A percentile compares a stretch with the other conserved stretches of the same genome.
phyloP scores from a whole-genome alignment of 2,888 invertebrate genomes.

The Gibbula magus region DNA sequence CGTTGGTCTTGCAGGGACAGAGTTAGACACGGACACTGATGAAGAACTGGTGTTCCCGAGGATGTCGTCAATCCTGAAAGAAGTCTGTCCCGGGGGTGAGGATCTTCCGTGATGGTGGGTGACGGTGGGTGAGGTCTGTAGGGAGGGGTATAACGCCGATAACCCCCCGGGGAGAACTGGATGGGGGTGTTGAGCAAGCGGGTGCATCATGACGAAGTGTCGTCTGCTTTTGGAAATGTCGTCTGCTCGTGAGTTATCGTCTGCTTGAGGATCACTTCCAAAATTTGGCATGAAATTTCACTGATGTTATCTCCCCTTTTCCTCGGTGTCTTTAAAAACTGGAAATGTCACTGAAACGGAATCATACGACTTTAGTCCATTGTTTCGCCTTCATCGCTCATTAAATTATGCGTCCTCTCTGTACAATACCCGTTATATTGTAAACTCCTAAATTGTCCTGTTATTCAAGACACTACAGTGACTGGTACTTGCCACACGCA shows the following conservation, averaged over 20 bases:
- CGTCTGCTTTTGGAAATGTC: neutral
- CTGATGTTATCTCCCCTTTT: neutral
- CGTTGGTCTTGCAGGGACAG: constrained; percentile 49
- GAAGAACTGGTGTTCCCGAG: constrained; percentile 45
- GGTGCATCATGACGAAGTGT: constrained; percentile 38
- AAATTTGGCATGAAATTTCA: neutral
- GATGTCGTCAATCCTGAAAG: constrained; percentile 60
- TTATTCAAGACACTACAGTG: constrained; percentile 5
- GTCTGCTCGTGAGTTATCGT: too few species aligned
- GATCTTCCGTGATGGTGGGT: constrained; percentile 26
- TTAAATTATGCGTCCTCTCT: constrained; percentile 5
- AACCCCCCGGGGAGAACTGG: constrained; percentile 29
- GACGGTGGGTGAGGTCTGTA: constrained; percentile 12
- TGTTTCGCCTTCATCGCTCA: neutral
- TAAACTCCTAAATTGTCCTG: constrained; percentile 9
- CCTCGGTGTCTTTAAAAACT: neutral
- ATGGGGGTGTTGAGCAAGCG: constrained; percentile 38
- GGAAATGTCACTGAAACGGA: neutral
- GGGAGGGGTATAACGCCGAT: constrained; percentile 32
- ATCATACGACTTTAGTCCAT: constrained; percentile 24
- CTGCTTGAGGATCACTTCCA: too few species aligned
- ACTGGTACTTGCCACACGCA: neutral
- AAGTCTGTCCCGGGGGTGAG: constrained; percentile 43
- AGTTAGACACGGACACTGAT: constrained; percentile 27
- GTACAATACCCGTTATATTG: constrained; percentile 20